Evolutionary conservation across 2,797 vertebrate species (phyloP).

Genomic region (Hypotaenidia philippensis): DNA sequence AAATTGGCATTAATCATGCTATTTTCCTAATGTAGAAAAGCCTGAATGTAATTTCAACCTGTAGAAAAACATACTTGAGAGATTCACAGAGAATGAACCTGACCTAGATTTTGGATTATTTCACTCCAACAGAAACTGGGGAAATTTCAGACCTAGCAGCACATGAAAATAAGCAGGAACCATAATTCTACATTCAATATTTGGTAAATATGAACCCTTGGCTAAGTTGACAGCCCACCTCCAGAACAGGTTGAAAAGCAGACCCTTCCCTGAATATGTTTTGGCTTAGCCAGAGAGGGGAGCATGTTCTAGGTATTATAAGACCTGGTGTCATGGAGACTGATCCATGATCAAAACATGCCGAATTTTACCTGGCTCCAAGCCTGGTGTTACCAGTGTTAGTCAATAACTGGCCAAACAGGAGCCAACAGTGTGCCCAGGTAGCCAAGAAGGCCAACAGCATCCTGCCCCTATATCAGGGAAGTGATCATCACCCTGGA

Average conservation of each 20-base stretch:
- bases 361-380: too few species aligned
- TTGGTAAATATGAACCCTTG: background rate
- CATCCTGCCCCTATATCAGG: too few species aligned
- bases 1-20: conserved; percentile 40
- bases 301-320: background rate
- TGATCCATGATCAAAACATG: too few species aligned
- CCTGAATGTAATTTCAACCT: background rate
- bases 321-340: too few species aligned
- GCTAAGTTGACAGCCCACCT: background rate
- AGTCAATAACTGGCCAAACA: too few species aligned
- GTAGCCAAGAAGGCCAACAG: too few species aligned
- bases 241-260: background rate
- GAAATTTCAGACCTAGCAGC: background rate
- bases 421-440: too few species aligned
- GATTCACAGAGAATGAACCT: conserved; percentile 3
- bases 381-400: too few species aligned
- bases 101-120: conserved; percentile 29
- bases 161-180: background rate
- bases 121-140: background rate
- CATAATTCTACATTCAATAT: background rate
- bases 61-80: background rate
- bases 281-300: background rate
- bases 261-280: background rate
- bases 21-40: conserved; percentile 21
- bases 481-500: too few species aligned